Conservation (phyloP, 2,113 vertebrate species). For the Festucalex cinctus region DNA sequence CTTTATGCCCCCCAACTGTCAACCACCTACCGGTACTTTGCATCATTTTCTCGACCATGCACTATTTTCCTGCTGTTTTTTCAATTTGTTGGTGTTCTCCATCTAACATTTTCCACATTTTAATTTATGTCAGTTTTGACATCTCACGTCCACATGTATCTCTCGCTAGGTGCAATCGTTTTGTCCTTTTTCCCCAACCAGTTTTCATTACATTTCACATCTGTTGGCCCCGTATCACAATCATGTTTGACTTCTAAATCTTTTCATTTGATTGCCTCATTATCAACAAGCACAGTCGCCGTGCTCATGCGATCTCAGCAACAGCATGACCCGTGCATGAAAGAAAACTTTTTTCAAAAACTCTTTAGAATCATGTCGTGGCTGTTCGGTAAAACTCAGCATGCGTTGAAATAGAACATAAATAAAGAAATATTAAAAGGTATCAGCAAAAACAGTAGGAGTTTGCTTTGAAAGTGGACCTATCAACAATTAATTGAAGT, state of each 20-base stretch:
- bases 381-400: constrained; percentile 39
- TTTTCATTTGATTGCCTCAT: constrained; percentile 40
- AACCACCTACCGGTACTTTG: neutral
- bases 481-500: constrained; percentile 49
- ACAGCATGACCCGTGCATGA: constrained; percentile 30
- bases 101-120: constrained; percentile 6
- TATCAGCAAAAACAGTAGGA: neutral
- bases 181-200: neutral
- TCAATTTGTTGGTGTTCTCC: neutral
- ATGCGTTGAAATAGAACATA: constrained; percentile 33
- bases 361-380: constrained; percentile 44
- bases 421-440: constrained; percentile 39
- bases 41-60: neutral
- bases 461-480: constrained; percentile 7
- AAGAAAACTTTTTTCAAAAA: constrained; percentile 24
- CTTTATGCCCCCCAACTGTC: constrained; percentile 2
- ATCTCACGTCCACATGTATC: neutral
- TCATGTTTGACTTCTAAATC: constrained; percentile 13
- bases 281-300: constrained; percentile 30
- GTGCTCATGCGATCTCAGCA: constrained; percentile 42
- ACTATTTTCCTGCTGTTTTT: neutral
- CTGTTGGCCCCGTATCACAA: neutral
- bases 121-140: constrained; percentile 1
- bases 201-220: constrained; percentile 9
- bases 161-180: neutral